Percentiles rank a stretch among this genome's conserved stretches.
Conservation (phyloP, 2,113 vertebrate species). For the Erpornis zantholeuca region DNA sequence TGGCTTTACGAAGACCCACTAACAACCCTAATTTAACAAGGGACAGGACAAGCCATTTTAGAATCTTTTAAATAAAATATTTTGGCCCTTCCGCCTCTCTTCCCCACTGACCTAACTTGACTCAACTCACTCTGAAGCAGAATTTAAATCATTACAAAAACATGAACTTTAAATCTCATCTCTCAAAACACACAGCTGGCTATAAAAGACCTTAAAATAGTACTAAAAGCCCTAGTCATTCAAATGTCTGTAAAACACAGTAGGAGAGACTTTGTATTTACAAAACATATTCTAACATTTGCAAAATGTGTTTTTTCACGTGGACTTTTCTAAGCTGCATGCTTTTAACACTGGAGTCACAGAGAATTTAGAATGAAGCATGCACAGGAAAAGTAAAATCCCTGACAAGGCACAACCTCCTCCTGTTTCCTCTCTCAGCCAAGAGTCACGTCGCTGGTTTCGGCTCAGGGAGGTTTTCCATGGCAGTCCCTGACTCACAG, state of each 20-base stretch:
- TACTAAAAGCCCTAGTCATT: neutral
- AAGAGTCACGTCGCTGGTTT: neutral
- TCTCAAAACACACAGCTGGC: neutral
- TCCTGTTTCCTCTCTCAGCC: neutral
- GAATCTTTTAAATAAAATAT: neutral
- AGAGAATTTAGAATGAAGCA: neutral
- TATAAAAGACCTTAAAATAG: neutral
- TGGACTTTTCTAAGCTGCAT: neutral
- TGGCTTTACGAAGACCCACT: neutral
- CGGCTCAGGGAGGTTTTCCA: neutral
- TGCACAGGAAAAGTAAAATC: constrained; percentile 29
- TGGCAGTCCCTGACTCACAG: neutral
- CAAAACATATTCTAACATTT: neutral
- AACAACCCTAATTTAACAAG: neutral
- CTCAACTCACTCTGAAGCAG: neutral
- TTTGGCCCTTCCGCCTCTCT: neutral
- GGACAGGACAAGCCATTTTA: neutral
- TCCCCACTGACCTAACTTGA: neutral
- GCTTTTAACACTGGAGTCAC: neutral
- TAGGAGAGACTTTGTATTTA: neutral
- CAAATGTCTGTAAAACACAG: neutral
- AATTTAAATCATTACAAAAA: neutral
- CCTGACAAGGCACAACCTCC: constrained; percentile 7
- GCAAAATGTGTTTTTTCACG: neutral
- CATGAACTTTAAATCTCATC: neutral